Evolutionary conservation across 2,888 invertebrate species (phyloP).

Genomic region (Ochropacha duplaris): DNA sequence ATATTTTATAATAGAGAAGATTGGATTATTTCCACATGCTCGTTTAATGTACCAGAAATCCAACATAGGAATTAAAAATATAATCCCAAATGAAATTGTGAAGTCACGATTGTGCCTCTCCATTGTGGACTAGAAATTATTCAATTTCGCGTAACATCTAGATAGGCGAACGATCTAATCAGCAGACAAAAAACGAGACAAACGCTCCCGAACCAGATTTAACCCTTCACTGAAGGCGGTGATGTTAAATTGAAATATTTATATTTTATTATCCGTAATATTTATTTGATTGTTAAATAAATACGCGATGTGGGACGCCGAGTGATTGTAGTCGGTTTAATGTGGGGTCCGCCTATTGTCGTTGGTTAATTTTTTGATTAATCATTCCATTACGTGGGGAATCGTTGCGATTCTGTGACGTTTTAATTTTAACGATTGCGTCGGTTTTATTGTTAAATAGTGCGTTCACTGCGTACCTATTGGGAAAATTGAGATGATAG

Average conservation of each 20-base stretch:
- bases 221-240: slow-evolving; percentile 75
- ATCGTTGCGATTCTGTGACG: slow-evolving; percentile 64
- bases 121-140: slow-evolving; percentile 63
- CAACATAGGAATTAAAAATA: slow-evolving; percentile 23
- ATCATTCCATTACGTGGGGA: slow-evolving; percentile 69
- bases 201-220: slow-evolving; percentile 54
- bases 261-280: slow-evolving; percentile 81
- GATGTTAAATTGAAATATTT: slow-evolving; percentile 82
- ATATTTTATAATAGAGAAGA: not conserved
- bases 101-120: slow-evolving; percentile 44
- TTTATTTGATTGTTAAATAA: slow-evolving; percentile 83
- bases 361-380: slow-evolving; percentile 83
- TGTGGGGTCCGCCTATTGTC: slow-evolving; percentile 73
- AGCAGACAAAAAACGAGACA: slow-evolving; percentile 58
- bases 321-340: slow-evolving; percentile 72
- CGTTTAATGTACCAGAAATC: slow-evolving; percentile 43
- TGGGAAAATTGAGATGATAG: too few species aligned
- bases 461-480: slow-evolving; percentile 13
- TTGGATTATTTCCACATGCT: slow-evolving; percentile 18
- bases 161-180: slow-evolving; percentile 68
- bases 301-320: slow-evolving; percentile 78
- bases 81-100: slow-evolving; percentile 39
- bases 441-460: slow-evolving; percentile 31
- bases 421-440: slow-evolving; percentile 48
- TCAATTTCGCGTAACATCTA: slow-evolving; percentile 78